phyloP scores from a whole-genome alignment of 2,113 vertebrate genomes.

The Sardina pilchardus region DNA sequence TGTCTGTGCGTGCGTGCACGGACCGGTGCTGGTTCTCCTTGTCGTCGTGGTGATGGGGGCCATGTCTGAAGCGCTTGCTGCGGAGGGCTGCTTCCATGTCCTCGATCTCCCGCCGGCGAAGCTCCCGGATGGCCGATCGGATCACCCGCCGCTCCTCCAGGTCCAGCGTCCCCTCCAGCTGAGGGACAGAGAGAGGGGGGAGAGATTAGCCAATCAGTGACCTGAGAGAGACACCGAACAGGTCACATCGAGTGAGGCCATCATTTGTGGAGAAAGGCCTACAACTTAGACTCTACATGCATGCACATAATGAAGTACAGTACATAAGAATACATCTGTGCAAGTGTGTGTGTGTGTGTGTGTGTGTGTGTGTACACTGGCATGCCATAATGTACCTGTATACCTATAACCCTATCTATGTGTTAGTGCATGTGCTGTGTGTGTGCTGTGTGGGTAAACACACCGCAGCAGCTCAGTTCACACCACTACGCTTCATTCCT shows the following conservation, averaged over 20 bases:
- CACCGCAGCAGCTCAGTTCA: not conserved
- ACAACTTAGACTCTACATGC: not conserved
- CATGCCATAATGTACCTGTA: not conserved
- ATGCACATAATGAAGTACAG: not conserved
- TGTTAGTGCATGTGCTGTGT: not conserved
- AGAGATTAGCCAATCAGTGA: not conserved
- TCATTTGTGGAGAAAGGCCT: too few species aligned
- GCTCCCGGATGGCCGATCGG: conserved; percentile 87
- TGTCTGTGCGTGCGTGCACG: conserved; percentile 19
- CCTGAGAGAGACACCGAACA: not conserved
- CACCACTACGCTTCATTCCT: not conserved
- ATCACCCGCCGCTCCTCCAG: conserved; percentile 89
- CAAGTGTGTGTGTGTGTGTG: not conserved
- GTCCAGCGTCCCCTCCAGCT: conserved; percentile 89
- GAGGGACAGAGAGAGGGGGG: conserved; percentile 16
- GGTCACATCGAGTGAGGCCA: not conserved
- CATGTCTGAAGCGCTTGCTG: conserved; percentile 88
- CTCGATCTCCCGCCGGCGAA: conserved; percentile 88
- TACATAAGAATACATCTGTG: too few species aligned
- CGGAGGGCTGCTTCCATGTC: conserved; percentile 86
- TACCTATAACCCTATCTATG: not conserved
- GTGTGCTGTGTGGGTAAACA: not conserved
- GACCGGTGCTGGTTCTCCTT: conserved; percentile 91
- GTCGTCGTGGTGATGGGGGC: conserved; percentile 78
- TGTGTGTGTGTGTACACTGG: not conserved